Evolutionary conservation across 53 echinoderm and acorn worm genomes (phyloP), one percentile per base, ranked within the genome.

Genomic region (Mesocentrotus franciscanus): DNA sequence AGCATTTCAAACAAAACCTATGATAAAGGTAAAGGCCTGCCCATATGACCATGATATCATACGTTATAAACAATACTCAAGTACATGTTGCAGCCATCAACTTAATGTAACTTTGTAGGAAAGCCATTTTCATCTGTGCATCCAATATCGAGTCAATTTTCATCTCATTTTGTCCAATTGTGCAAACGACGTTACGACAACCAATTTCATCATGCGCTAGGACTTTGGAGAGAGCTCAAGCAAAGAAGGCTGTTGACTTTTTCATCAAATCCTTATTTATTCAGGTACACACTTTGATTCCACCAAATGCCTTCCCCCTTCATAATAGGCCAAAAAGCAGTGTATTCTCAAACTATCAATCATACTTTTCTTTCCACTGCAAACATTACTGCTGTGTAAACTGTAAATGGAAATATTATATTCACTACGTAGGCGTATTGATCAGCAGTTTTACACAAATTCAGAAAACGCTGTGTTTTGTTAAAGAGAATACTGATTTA

Each of bases 241-340:
- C n/a, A 87, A 57, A 57, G 87, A n/a, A 9, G 84, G 58, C 87
- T 57, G 87, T 58, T 15, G 87, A n/a, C 5, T 87, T 87, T 87
- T 87, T 87, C 87, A 87, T 87, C 87, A 87, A 87, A 87, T 87
- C 27, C 87, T 59, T 58, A 87, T 87, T 87, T 87, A 87, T 29
- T 27, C 87, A 27, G 87, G 27, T 27, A 11, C 11, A 27, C 58
- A 24, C n/a, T 87, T 27, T 27, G 26, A 2, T 87, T 27, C 87
- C 57, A n/a, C 17, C 87, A 57, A 26, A 87, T 87, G 58, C 36
- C 81, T 58, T 58, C 58, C 12, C 27, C 58, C 29, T 58, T 57
- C 20, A 58, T 87, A 87, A 57, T 58, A 24, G 87, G 12, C 58
- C 42, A 1, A 81, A 87, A 13, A 85, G 57, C n/a, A 85, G 57